Percentiles rank a stretch among this genome's conserved stretches.
Evolutionary conservation across 2,888 invertebrate species (phyloP).

Genomic region (Oeneis ivallda): DNA sequence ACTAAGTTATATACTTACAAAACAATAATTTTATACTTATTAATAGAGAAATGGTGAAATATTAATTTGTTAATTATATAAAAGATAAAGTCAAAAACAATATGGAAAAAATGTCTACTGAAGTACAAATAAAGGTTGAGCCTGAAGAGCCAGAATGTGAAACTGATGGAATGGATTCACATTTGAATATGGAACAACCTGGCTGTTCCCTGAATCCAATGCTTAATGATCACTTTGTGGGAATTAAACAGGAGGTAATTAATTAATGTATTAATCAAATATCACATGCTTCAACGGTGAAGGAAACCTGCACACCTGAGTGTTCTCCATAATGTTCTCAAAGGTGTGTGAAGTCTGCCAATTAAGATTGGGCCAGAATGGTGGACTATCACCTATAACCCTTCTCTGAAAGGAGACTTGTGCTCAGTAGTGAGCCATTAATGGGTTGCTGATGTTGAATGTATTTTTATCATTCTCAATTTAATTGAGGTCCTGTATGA

Average conservation of each 20-base stretch:
- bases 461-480: not conserved
- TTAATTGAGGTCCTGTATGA: not conserved
- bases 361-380: too few relatives aligned
- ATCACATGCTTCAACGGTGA: too few relatives aligned
- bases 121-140: slow-evolving; percentile 28
- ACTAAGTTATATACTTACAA: too few relatives aligned
- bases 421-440: too few relatives aligned
- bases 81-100: not conserved
- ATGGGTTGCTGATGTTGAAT: too few relatives aligned
- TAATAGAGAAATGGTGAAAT: not conserved
- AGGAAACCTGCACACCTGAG: too few relatives aligned
- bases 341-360: too few relatives aligned
- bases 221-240: slow-evolving; percentile 25
- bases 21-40: not conserved
- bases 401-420: too few relatives aligned
- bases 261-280: too few relatives aligned
- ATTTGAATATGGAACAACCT: slow-evolving; percentile 27
- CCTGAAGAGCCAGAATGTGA: slow-evolving; percentile 10
- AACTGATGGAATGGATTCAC: slow-evolving; percentile 8
- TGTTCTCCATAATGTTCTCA: too few relatives aligned
- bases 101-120: not conserved
- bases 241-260: slow-evolving; percentile 28
- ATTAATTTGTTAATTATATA: not conserved
- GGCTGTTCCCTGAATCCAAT: not conserved
- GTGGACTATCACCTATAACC: too few relatives aligned